Conservation (phyloP, 2,888 invertebrate genomes). For the Lordiphosa andalusiaca region DNA sequence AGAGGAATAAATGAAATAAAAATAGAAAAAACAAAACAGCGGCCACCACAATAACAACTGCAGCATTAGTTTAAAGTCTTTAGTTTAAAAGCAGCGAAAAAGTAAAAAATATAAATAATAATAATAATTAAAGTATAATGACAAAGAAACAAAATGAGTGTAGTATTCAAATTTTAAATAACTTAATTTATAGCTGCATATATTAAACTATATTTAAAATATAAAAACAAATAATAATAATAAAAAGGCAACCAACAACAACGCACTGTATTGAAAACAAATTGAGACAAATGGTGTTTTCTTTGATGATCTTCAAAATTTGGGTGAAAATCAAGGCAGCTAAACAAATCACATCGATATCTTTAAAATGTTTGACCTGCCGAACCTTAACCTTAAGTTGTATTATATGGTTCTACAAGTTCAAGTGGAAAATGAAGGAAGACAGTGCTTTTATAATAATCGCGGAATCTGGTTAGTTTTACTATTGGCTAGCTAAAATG, state of each 20-base stretch:
- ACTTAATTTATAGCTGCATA: conserved; percentile 66
- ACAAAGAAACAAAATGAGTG: conserved; percentile 31
- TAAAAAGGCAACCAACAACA: conserved; percentile 40
- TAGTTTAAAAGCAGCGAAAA: conserved; percentile 54
- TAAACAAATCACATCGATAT: too few relatives aligned
- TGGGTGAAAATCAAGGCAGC: too few relatives aligned
- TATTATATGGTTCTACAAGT: too few relatives aligned
- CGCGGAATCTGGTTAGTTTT: too few relatives aligned
- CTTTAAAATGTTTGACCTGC: too few relatives aligned
- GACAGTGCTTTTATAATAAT: too few relatives aligned
- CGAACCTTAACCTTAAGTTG: too few relatives aligned
- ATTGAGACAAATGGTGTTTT: conserved; percentile 1
- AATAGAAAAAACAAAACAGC: not conserved
- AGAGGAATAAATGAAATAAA: not conserved
- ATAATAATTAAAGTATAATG: conserved; percentile 45
- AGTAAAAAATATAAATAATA: conserved; percentile 51
- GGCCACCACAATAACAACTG: conserved; percentile 42
- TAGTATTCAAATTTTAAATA: conserved; percentile 69
- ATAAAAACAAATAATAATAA: conserved; percentile 45
- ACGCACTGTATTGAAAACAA: conserved; percentile 56
- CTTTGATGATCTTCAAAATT: not conserved
- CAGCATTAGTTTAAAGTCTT: conserved; percentile 50
- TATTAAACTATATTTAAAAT: conserved; percentile 67
- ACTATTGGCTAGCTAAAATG: too few relatives aligned
- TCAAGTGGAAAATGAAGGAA: too few relatives aligned